These are phyloP conservation scores for Mesembrinibis cayennensis DNA, from an alignment of 2,113 vertebrate genomes.

Conservation along the genomic window DNA sequence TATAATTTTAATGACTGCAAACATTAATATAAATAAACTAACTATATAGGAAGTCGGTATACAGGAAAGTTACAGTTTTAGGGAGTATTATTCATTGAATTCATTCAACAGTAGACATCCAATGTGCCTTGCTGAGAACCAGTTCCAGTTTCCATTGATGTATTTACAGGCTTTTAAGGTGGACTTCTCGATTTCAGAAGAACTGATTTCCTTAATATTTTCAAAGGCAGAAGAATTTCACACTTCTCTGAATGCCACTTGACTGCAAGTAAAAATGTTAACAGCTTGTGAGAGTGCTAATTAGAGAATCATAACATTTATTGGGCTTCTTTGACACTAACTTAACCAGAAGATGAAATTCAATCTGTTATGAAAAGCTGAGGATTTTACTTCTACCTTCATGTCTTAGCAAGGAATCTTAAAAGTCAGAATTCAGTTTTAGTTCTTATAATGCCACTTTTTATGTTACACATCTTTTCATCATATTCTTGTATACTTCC, in stretches of 20 bases:
- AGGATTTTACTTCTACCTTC: background rate
- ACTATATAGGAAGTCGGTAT: background rate
- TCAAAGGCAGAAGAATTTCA: conserved; percentile 32
- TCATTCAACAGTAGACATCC: background rate
- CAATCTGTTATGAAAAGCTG: background rate
- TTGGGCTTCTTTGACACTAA: background rate
- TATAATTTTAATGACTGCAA: background rate
- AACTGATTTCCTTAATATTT: conserved; percentile 30
- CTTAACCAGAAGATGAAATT: conserved; percentile 5
- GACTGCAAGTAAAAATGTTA: conserved; percentile 27
- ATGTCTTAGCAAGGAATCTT: background rate
- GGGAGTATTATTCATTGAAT: background rate
- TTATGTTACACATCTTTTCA: background rate
- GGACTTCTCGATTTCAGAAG: background rate
- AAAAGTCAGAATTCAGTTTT: background rate
- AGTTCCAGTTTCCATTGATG: background rate
- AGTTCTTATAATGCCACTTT: background rate
- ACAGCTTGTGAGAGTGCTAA: conserved; percentile 31
- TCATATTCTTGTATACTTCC: background rate
- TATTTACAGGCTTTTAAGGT: background rate
- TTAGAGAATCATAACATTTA: conserved; percentile 43
- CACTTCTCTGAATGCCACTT: conserved; percentile 31
- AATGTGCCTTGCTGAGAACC: background rate
- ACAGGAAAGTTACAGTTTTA: background rate
- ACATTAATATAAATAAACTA: background rate